These are phyloP conservation scores for Holcopasites calliopsidis DNA, from an alignment of 1,140 invertebrate genomes.

Conservation along the genomic window DNA sequence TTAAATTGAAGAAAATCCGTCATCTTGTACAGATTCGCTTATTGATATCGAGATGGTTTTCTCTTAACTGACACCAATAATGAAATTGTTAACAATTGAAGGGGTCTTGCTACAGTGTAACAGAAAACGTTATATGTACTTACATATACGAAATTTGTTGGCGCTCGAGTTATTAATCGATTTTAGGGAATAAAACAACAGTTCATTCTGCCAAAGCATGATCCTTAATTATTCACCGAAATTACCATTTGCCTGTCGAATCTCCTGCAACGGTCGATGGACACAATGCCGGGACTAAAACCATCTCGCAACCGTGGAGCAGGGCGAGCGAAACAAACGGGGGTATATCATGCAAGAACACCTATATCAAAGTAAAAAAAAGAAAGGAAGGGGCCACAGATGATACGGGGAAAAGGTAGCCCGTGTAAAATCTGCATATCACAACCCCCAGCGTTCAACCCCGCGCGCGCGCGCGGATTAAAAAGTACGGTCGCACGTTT, in stretches of 20 bases:
- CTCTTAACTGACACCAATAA: too few species aligned
- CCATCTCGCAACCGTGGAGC: conserved; percentile 18
- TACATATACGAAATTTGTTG: too few species aligned
- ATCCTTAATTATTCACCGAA: conserved; percentile 40
- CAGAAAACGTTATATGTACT: too few species aligned
- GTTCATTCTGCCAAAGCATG: neutral
- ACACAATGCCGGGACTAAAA: conserved; percentile 45
- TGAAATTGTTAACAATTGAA: neutral
- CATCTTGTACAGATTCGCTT: neutral
- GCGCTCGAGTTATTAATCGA: too few species aligned
- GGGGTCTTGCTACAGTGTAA: too few species aligned
- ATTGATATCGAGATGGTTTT: neutral
- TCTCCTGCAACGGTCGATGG: conserved; percentile 57
- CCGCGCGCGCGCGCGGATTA: conserved; percentile 43
- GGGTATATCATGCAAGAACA: neutral
- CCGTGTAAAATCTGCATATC: conserved; percentile 66
- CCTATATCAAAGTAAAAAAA: neutral
- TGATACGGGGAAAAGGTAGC: conserved; percentile 45
- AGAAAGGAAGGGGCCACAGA: conserved; percentile 1
- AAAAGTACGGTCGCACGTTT: conserved; percentile 46
- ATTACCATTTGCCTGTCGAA: conserved; percentile 51
- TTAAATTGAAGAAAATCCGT: neutral
- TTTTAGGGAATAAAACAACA: too few species aligned
- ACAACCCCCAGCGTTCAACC: conserved; percentile 46
- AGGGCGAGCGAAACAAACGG: conserved; percentile 24